A percentile compares a stretch with the other conserved stretches of the same genome.
phyloP scores from a whole-genome alignment of 1,140 invertebrate species.

The Orchestia grillus region DNA sequence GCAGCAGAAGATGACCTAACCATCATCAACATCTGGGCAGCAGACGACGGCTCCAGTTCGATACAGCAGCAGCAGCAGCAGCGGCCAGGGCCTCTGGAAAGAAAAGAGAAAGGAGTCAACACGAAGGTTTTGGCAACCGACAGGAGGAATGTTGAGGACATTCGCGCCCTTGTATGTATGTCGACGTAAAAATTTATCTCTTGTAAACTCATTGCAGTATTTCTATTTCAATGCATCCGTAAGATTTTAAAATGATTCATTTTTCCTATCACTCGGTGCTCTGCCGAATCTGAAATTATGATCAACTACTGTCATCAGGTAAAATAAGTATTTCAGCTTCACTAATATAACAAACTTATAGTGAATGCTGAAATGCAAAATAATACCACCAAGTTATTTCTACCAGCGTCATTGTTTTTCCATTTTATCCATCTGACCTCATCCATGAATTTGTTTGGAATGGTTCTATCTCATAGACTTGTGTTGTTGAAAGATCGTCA shows the following conservation, averaged over 20 bases:
- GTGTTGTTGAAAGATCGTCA: background rate
- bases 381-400: too few species aligned
- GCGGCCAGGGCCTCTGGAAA: background rate
- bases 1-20: background rate
- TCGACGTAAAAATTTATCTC: background rate
- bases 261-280: background rate
- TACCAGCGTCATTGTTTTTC: too few species aligned
- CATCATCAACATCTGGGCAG: constrained; percentile 20
- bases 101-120: background rate
- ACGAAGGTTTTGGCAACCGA: background rate
- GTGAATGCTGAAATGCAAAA: too few species aligned
- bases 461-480: background rate
- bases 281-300: background rate
- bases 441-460: background rate
- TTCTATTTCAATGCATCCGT: background rate
- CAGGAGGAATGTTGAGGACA: background rate
- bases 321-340: too few species aligned
- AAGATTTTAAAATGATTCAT: background rate
- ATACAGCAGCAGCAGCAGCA: background rate
- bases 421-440: too few species aligned
- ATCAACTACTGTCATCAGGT: background rate
- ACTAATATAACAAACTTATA: too few species aligned
- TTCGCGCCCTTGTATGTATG: constrained; percentile 30
- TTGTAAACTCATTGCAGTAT: background rate
- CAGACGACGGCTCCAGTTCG: background rate